Evolutionary conservation across 2,113 vertebrate species (phyloP), one percentile per base, ranked within the genome.

Genomic region (Mohoua ochrocephala): DNA sequence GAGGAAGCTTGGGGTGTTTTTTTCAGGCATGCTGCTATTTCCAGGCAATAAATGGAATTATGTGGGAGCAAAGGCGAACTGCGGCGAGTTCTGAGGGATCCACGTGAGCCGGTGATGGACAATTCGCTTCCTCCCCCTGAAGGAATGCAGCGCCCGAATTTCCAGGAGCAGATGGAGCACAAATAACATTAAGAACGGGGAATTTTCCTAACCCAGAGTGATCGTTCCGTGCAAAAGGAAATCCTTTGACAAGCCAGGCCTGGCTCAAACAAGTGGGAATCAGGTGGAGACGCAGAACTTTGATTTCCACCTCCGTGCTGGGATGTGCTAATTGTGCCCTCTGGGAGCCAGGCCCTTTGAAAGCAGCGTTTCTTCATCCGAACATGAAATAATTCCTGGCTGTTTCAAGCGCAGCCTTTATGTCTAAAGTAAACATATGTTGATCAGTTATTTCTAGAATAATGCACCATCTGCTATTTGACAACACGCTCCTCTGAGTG

Each of bases 381-480:
- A 0, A 71, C 77, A 71, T 56, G 87, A 75, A 93, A 91, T 54
- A 28, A 75, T 35, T 33, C 73, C n/a, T 39, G 77, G 27, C 17
- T 35, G 70, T 78, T 84, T 82, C 77, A 75, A 78, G 7, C 33
- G 0, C 8, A 22, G 73, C 44, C 92, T 91, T 94, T 27, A 39
- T 47, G 93, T 45, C 68, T 78, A 60, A 89, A 79, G 92, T 44
- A 95, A 96, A 78, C 96, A 97, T 94, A 95, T 96, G 96, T 91
- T 87, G 92, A 93, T 91, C 47, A 14, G 90, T 91, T 91, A 84
- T 81, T 91, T 87, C 93, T 31, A 44, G 96, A 78, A 89, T 47
- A 93, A 96, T 87, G 35, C 53, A 41, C 96, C 96, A 96, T 95
- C 96, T 97, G 96, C 81, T 95, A 31, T 87, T 93, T 94, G 90